Percentiles rank a stretch among this genome's conserved stretches.
These are phyloP conservation scores for Anser cygnoides DNA, from an alignment of 2,113 vertebrate genomes.

Conservation along the genomic window DNA sequence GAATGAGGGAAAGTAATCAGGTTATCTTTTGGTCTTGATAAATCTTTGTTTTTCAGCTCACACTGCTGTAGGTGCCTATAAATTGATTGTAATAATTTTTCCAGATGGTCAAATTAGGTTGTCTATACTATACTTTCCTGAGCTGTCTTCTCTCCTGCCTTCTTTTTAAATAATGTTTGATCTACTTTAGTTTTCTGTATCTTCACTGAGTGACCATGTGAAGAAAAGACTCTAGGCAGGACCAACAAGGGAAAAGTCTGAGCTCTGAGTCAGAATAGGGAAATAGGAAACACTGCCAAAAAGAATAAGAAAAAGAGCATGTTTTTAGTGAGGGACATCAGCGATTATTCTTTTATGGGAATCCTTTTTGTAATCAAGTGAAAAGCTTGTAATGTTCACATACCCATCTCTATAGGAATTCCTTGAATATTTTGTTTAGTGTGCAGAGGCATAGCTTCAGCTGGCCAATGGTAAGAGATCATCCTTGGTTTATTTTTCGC, in stretches of 20 bases:
- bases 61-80: background rate
- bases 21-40: background rate
- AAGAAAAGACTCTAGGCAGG: background rate
- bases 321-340: background rate
- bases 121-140: background rate
- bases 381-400: conserved; percentile 18
- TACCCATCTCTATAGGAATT: conserved; percentile 25
- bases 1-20: background rate
- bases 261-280: background rate
- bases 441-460: conserved; percentile 25
- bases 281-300: background rate
- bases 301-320: background rate
- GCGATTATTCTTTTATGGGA: background rate
- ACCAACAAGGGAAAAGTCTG: background rate
- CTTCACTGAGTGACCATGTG: background rate
- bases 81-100: background rate
- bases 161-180: background rate
- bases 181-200: background rate
- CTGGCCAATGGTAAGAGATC: background rate
- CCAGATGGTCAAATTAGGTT: background rate
- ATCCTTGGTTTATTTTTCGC: conserved; percentile 68
- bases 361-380: background rate
- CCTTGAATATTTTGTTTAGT: conserved; percentile 63
- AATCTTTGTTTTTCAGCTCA: background rate
- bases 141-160: rapidly evolving